Evolutionary conservation across 1,140 invertebrate species (phyloP).

Genomic region (Bombus breviceps): DNA sequence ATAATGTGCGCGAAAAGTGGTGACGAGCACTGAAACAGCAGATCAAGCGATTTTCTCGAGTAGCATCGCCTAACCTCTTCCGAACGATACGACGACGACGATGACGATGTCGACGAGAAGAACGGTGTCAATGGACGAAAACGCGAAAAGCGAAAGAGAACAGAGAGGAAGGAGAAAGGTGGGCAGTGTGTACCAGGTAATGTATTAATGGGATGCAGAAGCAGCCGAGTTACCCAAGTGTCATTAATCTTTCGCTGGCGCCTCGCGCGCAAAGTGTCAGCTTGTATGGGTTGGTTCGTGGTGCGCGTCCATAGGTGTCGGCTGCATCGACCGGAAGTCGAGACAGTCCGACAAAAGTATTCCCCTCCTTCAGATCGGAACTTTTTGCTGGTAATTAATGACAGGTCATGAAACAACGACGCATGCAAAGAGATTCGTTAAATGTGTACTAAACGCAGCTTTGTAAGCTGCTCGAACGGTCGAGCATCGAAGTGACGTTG

Average conservation of each 20-base stretch:
- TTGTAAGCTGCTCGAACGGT: not conserved
- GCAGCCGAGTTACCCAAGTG: conserved; percentile 58
- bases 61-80: not conserved
- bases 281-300: conserved; percentile 9
- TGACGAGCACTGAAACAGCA: not conserved
- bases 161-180: conserved; percentile 7
- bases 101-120: not conserved
- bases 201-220: conserved; percentile 71
- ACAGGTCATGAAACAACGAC: conserved; percentile 23
- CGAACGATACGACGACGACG: conserved; percentile 3
- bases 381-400: conserved; percentile 52
- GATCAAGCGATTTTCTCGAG: conserved; percentile 22
- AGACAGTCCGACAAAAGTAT: conserved; percentile 26
- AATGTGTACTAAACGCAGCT: conserved; percentile 16
- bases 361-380: not conserved
- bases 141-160: conserved; percentile 22
- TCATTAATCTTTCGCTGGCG: conserved; percentile 68
- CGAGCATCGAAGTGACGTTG: too few relatives aligned
- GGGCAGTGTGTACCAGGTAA: conserved; percentile 55
- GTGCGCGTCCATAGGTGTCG: conserved; percentile 18
- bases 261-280: conserved; percentile 44
- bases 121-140: conserved; percentile 56
- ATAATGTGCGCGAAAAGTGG: not conserved
- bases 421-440: conserved; percentile 25
- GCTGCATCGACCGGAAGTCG: conserved; percentile 16